A percentile compares a stretch with the other conserved stretches of the same genome.
phyloP scores from a whole-genome alignment of 92 coral and sea anemone species.

The Scolanthus callimorphus region DNA sequence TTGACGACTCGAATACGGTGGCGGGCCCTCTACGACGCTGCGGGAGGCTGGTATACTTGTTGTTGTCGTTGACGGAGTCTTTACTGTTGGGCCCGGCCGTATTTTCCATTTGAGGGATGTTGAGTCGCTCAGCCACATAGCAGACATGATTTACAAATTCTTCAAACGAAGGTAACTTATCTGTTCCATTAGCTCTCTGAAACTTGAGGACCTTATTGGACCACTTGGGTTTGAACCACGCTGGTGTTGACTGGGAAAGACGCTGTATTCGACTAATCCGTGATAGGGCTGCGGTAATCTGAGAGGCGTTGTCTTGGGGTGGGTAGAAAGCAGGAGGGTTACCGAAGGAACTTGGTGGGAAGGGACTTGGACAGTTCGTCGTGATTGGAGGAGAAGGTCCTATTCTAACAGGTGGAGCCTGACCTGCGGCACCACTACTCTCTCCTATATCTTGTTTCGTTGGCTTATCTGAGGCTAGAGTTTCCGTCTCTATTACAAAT shows the following conservation, averaged over 20 bases:
- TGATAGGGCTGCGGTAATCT: neutral
- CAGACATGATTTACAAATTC: constrained; percentile 22
- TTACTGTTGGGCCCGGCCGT: constrained; percentile 6
- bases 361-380: constrained; percentile 9
- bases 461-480: constrained; percentile 8
- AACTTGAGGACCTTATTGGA: constrained; percentile 18
- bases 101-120: constrained; percentile 24
- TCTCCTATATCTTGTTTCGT: neutral
- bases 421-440: constrained; percentile 10
- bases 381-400: constrained; percentile 8
- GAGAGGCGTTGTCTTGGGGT: neutral
- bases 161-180: constrained; percentile 17
- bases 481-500: constrained; percentile 6
- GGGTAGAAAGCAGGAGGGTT: constrained; percentile 22
- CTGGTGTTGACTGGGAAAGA: neutral
- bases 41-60: too few relatives aligned
- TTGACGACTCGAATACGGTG: constrained; percentile 10
- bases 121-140: constrained; percentile 8
- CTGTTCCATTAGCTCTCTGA: constrained; percentile 13
- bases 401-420: constrained; percentile 22
- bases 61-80: neutral
- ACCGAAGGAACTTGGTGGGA: constrained; percentile 17
- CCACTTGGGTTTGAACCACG: constrained; percentile 32
- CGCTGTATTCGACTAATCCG: neutral
- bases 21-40: constrained; percentile 6